Conservation (phyloP, 2,797 vertebrate species). For the Chelmon rostratus region DNA sequence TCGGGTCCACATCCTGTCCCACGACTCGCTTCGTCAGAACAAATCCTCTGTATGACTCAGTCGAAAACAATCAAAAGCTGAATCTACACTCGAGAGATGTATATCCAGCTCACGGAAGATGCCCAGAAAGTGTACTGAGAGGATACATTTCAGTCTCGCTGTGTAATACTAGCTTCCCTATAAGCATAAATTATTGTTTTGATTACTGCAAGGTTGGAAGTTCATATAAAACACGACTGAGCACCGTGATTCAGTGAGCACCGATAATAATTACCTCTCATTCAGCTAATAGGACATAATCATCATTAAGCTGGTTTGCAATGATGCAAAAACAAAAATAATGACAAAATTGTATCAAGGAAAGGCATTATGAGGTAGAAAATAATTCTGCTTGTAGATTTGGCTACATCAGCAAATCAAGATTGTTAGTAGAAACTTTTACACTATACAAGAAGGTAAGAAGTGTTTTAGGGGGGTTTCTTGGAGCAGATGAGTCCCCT, state of each 20-base stretch:
- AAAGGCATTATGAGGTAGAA: slow-evolving; percentile 22
- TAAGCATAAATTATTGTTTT: slow-evolving; percentile 12
- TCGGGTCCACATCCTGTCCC: slow-evolving; percentile 79
- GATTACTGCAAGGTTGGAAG: slow-evolving; percentile 23
- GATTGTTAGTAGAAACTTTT: slow-evolving; percentile 26
- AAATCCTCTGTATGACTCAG: slow-evolving; percentile 53
- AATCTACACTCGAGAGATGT: slow-evolving; percentile 38
- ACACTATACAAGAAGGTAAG: slow-evolving; percentile 12
- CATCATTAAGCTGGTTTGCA: slow-evolving; percentile 48
- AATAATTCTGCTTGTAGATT: slow-evolving; percentile 3
- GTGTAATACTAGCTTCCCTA: not conserved
- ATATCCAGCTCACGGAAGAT: not conserved
- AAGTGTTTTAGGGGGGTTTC: slow-evolving; percentile 21
- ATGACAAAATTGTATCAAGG: slow-evolving; percentile 27
- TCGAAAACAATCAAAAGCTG: slow-evolving; percentile 28
- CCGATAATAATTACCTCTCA: slow-evolving; percentile 57
- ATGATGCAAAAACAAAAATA: slow-evolving; percentile 43
- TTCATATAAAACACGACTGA: slow-evolving; percentile 22
- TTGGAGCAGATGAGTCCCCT: slow-evolving; percentile 26
- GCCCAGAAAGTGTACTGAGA: not conserved
- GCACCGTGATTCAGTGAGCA: slow-evolving; percentile 23
- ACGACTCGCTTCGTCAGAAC: slow-evolving; percentile 70
- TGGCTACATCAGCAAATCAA: slow-evolving; percentile 32
- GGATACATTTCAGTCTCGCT: not conserved
- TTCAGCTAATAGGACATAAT: slow-evolving; percentile 52